Evolutionary conservation across 64 coral and sea anemone species (phyloP).

Genomic region (Exaiptasia diaphana): DNA sequence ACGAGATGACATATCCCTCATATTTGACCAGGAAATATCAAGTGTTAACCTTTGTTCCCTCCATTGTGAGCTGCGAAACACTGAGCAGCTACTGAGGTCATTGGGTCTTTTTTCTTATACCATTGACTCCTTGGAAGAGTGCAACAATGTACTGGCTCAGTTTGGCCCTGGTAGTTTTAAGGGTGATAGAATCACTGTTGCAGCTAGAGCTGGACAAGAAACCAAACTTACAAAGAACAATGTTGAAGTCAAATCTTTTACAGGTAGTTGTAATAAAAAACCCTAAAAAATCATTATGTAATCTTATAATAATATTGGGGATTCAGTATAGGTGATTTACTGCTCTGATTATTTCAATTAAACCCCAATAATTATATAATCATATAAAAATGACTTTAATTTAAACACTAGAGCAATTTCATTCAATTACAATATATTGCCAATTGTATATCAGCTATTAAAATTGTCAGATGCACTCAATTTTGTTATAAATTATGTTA

Average conservation of each 20-base stretch:
- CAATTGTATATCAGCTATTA: too few species aligned
- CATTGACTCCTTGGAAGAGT: conserved; percentile 14
- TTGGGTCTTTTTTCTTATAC: conserved; percentile 1
- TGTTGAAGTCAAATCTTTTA: background rate
- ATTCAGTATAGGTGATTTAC: too few species aligned
- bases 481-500: too few species aligned
- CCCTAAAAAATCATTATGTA: too few species aligned
- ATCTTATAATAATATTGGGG: too few species aligned
- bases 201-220: background rate
- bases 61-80: conserved; percentile 32
- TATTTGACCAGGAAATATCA: conserved; percentile 2
- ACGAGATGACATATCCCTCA: conserved; percentile 14
- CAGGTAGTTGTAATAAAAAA: too few species aligned
- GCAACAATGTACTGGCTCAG: conserved; percentile 5
- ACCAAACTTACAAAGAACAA: background rate
- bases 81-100: conserved; percentile 9
- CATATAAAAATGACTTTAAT: too few species aligned
- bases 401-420: too few species aligned
- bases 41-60: conserved; percentile 33
- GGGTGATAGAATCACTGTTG: background rate
- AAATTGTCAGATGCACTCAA: too few species aligned
- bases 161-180: conserved; percentile 4
- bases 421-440: too few species aligned
- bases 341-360: too few species aligned
- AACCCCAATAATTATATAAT: too few species aligned